These are phyloP conservation scores for Ia io DNA, from an alignment of 2,113 vertebrate species.

Conservation along the genomic window DNA sequence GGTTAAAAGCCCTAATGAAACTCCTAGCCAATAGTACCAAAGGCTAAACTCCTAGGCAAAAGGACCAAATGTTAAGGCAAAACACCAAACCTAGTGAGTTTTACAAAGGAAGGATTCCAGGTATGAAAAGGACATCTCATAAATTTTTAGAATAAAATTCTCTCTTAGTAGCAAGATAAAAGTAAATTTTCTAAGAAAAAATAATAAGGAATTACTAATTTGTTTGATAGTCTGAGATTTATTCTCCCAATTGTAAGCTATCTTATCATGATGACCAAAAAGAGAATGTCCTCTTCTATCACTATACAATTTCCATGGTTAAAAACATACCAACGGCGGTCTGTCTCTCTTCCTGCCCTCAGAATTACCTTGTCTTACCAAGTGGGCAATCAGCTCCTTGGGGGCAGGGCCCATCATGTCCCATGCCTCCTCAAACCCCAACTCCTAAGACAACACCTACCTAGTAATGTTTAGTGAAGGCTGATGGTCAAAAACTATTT, in stretches of 20 bases:
- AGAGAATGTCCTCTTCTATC: not conserved
- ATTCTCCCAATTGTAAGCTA: not conserved
- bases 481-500: not conserved
- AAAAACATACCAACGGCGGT: not conserved
- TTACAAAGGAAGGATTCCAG: not conserved
- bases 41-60: not conserved
- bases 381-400: not conserved
- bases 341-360: not conserved
- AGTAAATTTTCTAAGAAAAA: not conserved
- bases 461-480: not conserved
- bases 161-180: not conserved
- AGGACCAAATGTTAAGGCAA: not conserved
- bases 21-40: not conserved
- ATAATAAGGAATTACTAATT: not conserved
- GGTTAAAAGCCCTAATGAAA: not conserved
- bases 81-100: not conserved
- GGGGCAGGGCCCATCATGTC: no score
- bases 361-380: not conserved
- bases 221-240: not conserved
- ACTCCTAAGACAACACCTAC: not conserved
- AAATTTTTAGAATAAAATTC: not conserved
- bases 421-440: not conserved
- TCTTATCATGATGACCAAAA: not conserved
- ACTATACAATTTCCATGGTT: not conserved
- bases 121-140: not conserved